A percentile compares a stretch with the other conserved stretches of the same genome.
phyloP scores from a whole-genome alignment of 2,113 vertebrate species.

The Toxotes jaculatrix region DNA sequence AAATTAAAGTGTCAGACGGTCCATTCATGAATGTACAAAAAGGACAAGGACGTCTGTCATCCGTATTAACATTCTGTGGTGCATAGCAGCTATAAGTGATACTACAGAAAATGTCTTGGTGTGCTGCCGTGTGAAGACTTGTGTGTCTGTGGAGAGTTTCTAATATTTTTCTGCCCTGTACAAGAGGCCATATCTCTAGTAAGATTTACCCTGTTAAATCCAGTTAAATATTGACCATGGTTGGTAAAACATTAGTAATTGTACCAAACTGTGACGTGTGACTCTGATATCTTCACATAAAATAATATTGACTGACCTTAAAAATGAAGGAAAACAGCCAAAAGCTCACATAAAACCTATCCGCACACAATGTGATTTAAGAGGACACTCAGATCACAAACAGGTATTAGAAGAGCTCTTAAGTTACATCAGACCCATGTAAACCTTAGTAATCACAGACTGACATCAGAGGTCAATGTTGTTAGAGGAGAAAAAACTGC shows the following conservation, averaged over 20 bases:
- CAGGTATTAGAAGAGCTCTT: not conserved
- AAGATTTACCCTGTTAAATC: not conserved
- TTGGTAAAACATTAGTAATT: not conserved
- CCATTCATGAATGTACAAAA: not conserved
- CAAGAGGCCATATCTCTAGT: not conserved
- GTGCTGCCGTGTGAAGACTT: not conserved
- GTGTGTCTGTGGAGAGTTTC: not conserved
- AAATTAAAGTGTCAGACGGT: constrained; percentile 13
- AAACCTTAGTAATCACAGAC: constrained; percentile 16
- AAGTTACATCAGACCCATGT: constrained; percentile 33
- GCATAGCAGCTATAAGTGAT: not conserved
- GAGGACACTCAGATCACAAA: not conserved
- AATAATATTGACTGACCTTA: not conserved
- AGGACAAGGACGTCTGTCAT: not conserved
- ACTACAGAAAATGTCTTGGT: not conserved
- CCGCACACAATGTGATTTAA: not conserved
- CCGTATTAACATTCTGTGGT: not conserved
- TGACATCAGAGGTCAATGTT: constrained; percentile 40
- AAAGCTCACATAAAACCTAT: not conserved
- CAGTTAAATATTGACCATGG: not conserved
- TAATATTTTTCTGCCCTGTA: not conserved
- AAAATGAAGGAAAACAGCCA: not conserved
- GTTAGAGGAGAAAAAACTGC: constrained; percentile 7
- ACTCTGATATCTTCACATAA: not conserved
- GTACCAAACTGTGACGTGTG: not conserved